phyloP scores from a whole-genome alignment of 2,888 invertebrate genomes.

The Protodeltote pygarga region DNA sequence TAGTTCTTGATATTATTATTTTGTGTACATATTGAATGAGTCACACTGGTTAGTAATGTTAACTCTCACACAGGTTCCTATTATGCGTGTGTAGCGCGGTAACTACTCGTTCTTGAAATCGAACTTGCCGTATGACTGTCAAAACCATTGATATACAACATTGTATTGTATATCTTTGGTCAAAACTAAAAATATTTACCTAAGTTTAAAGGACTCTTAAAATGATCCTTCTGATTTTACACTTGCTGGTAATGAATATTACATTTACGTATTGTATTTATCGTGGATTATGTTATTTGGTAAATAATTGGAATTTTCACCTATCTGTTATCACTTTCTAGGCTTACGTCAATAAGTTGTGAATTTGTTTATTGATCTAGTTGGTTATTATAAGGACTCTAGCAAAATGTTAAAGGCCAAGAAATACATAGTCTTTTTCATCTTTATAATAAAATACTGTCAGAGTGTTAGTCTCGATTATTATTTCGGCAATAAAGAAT shows the following conservation, averaged over 20 bases:
- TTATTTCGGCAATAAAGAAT: constrained; percentile 39
- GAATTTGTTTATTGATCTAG: constrained; percentile 4
- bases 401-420: constrained; percentile 14
- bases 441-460: constrained; percentile 32
- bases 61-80: constrained; percentile 59
- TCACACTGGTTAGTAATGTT: constrained; percentile 41
- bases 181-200: no score
- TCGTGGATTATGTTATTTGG: no score
- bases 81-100: constrained; percentile 55
- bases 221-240: no score
- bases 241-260: no score
- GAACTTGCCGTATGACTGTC: constrained; percentile 40
- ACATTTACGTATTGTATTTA: no score
- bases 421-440: constrained; percentile 15
- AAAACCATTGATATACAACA: no score
- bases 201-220: no score
- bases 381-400: no score
- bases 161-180: no score
- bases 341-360: no score
- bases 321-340: no score
- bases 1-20: constrained; percentile 11
- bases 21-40: constrained; percentile 36
- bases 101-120: constrained; percentile 49
- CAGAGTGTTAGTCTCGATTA: constrained; percentile 57
- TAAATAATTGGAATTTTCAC: no score